Evolutionary conservation across 2,888 invertebrate genomes (phyloP), one percentile per base, ranked within the genome.

Genomic region (Tuberolachnus salignus): DNA sequence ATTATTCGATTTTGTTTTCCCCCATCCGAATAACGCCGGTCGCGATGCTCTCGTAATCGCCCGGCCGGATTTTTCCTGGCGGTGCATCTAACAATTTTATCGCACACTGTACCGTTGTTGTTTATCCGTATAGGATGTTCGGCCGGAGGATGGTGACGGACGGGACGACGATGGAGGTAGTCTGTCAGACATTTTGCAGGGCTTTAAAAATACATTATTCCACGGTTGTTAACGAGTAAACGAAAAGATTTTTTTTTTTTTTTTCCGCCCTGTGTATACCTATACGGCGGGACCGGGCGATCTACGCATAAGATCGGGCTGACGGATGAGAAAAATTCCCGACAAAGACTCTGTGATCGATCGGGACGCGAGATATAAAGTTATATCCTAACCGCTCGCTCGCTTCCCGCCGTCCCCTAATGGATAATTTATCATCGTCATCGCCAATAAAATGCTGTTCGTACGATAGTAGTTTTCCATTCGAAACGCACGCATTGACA

Each of bases 131-230:
- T 26, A 49, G 46, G 49, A 26, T 19, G 9, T 1, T 26, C 26
- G n/a, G 0, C 34, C 34, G 16, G 46, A 0, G 1, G n/a, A n/a
- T n/a, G n/a, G n/a, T n/a, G n/a, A n/a, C n/a, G n/a, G n/a, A n/a
- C n/a, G n/a, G n/a, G n/a, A n/a, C n/a, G n/a, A n/a, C n/a, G n/a
- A n/a, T n/a, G n/a, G n/a, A n/a, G n/a, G n/a, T n/a, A n/a, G n/a
- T n/a, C 11, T 57, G 19, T 59, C 61, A 10, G 67, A 26, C 26
- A n/a, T n/a, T n/a, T 49, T 4, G 34, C 34, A 34, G 23, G 23
- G 46, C 44, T 46, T 57, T 46, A 46, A 71, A 71, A 57, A 57
- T 26, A 34, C 72, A 72, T 61, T 61, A 59, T 61, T 59, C 34
- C 23, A 26, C n/a, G 8, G 59, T 59, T 26, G n/a, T 59, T 19